These are phyloP conservation scores for Diogma glabrata DNA, from an alignment of 2,888 invertebrate species.

Conservation along the genomic window DNA sequence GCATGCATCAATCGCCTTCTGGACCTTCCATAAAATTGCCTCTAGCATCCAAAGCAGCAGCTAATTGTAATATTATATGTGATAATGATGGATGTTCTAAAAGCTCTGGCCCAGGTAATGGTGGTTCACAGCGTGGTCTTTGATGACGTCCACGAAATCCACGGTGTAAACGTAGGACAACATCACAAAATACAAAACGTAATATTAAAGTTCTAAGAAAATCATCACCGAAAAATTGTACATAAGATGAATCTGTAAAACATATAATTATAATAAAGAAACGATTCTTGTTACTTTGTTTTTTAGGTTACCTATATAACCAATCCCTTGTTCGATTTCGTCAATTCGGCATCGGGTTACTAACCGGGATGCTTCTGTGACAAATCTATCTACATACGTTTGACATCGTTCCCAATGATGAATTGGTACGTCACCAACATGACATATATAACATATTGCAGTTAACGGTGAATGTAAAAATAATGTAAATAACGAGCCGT, in stretches of 20 bases:
- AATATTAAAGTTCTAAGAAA: slow-evolving; percentile 79
- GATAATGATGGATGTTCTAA: slow-evolving; percentile 72
- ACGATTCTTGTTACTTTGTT: not conserved
- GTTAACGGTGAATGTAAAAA: slow-evolving; percentile 91
- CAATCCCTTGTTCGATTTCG: slow-evolving; percentile 42
- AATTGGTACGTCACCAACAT: slow-evolving; percentile 72
- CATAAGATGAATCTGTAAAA: slow-evolving; percentile 50
- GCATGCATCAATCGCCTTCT: slow-evolving; percentile 36
- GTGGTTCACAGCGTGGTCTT: slow-evolving; percentile 75
- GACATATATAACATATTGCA: slow-evolving; percentile 84
- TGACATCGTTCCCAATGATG: slow-evolving; percentile 87
- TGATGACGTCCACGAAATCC: slow-evolving; percentile 74
- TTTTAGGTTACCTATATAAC: slow-evolving; percentile 31
- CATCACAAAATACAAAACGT: slow-evolving; percentile 89
- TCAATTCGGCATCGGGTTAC: slow-evolving; percentile 73
- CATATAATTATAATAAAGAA: slow-evolving; percentile 10
- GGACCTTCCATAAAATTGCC: slow-evolving; percentile 37
- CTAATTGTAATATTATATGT: slow-evolving; percentile 71
- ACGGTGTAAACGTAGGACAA: slow-evolving; percentile 77
- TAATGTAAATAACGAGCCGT: slow-evolving; percentile 87
- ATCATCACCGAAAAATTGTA: slow-evolving; percentile 90
- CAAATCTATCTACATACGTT: slow-evolving; percentile 75
- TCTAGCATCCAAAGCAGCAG: slow-evolving; percentile 71
- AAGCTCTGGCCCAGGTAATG: slow-evolving; percentile 75
- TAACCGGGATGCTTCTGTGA: slow-evolving; percentile 75